Evolutionary conservation across 1,140 invertebrate species (phyloP).

Genomic region (Macrobrachium nipponense): DNA sequence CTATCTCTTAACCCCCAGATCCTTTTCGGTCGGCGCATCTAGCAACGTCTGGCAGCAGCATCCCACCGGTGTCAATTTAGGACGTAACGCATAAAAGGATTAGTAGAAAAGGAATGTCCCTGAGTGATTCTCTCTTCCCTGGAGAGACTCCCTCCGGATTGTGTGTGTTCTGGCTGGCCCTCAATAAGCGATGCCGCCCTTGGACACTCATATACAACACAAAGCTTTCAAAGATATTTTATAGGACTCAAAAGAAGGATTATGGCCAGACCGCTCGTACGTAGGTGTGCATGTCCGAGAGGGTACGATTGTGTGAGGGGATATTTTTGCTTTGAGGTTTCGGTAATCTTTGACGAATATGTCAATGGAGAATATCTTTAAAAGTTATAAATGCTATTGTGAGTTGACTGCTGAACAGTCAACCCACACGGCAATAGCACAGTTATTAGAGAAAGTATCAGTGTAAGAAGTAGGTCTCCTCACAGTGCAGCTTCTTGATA

Average conservation of each 20-base stretch:
- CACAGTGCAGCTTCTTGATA: background rate
- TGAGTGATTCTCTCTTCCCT: conserved; percentile 53
- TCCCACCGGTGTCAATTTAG: conserved; percentile 57
- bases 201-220: too few species aligned
- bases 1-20: background rate
- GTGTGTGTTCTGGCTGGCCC: background rate
- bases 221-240: too few species aligned
- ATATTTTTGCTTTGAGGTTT: too few species aligned
- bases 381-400: too few species aligned
- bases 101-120: conserved; percentile 59
- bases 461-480: background rate
- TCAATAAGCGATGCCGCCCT: too few species aligned
- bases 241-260: too few species aligned
- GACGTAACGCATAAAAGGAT: conserved; percentile 59
- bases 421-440: background rate
- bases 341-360: too few species aligned
- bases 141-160: background rate
- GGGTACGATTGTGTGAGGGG: too few species aligned
- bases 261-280: too few species aligned
- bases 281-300: too few species aligned
- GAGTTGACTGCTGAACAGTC: too few species aligned
- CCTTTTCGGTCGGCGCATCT: conserved; percentile 13
- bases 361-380: too few species aligned
- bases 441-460: background rate
- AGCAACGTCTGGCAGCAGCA: conserved; percentile 50